These are phyloP conservation scores for Gymnoscopelus microlampas DNA, from an alignment of 2,797 vertebrate genomes.

Conservation along the genomic window DNA sequence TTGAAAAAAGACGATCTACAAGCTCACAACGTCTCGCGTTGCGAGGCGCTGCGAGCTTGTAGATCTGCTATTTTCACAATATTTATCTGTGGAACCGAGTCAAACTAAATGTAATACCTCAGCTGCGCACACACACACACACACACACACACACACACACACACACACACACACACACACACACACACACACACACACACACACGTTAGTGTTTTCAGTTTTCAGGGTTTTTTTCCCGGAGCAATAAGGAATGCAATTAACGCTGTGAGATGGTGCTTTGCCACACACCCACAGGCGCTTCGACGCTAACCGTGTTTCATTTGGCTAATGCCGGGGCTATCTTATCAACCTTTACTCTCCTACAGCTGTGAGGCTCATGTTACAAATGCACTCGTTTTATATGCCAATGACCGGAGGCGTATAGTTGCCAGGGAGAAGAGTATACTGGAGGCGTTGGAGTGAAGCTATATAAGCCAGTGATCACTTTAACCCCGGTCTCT, in stretches of 20 bases:
- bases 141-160: too few species aligned
- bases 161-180: too few species aligned
- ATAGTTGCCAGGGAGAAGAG: constrained; percentile 35
- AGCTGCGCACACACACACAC: too few species aligned
- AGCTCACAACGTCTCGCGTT: too few species aligned
- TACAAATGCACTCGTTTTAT: constrained; percentile 53
- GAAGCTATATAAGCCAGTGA: constrained; percentile 36
- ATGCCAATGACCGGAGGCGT: constrained; percentile 28
- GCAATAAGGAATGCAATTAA: constrained; percentile 32
- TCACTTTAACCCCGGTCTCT: not conserved
- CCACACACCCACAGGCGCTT: constrained; percentile 26
- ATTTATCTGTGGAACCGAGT: too few species aligned
- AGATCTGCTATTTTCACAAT: too few species aligned
- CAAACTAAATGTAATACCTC: too few species aligned
- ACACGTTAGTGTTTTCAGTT: constrained; percentile 38
- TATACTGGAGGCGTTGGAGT: constrained; percentile 31
- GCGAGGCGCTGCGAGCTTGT: too few species aligned
- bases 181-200: constrained; percentile 4
- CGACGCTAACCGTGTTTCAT: constrained; percentile 21
- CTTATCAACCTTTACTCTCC: constrained; percentile 33
- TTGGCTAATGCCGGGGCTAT: constrained; percentile 5
- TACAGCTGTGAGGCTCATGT: constrained; percentile 40
- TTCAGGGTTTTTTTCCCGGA: not conserved
- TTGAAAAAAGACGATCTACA: too few species aligned
- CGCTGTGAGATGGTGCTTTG: constrained; percentile 15